These are phyloP conservation scores for Galleria mellonella DNA, from an alignment of 1,140 invertebrate species.

Conservation along the genomic window DNA sequence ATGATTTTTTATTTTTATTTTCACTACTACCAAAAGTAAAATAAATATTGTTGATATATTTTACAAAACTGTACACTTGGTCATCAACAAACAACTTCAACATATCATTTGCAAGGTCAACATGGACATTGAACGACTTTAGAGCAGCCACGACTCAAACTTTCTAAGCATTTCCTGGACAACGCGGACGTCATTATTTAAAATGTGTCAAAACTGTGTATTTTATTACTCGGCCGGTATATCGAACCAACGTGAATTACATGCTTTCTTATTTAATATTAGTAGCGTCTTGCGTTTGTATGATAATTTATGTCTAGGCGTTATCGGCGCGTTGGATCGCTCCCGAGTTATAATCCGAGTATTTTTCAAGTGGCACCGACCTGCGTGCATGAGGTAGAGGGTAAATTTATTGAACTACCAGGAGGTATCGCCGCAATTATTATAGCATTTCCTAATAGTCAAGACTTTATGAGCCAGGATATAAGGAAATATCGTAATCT, in stretches of 20 bases:
- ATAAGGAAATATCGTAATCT: no score
- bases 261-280: slow-evolving; percentile 73
- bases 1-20: no score
- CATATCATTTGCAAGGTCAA: slow-evolving; percentile 24
- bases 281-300: slow-evolving; percentile 64
- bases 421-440: slow-evolving; percentile 54
- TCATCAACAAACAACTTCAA: slow-evolving; percentile 6
- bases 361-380: slow-evolving; percentile 61
- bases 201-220: slow-evolving; percentile 71
- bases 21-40: no score
- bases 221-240: slow-evolving; percentile 56
- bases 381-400: slow-evolving; percentile 25
- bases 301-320: slow-evolving; percentile 67
- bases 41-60: no score
- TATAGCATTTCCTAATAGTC: slow-evolving; percentile 24
- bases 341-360: slow-evolving; percentile 68
- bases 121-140: slow-evolving; percentile 20
- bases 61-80: neutral
- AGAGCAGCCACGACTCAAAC: slow-evolving; percentile 23
- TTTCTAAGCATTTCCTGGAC: slow-evolving; percentile 64
- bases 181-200: slow-evolving; percentile 68
- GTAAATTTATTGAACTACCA: slow-evolving; percentile 58
- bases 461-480: no score
- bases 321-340: slow-evolving; percentile 63
- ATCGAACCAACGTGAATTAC: slow-evolving; percentile 65